phyloP scores from a whole-genome alignment of 2,113 vertebrate species.

The Tiliqua scincoides region DNA sequence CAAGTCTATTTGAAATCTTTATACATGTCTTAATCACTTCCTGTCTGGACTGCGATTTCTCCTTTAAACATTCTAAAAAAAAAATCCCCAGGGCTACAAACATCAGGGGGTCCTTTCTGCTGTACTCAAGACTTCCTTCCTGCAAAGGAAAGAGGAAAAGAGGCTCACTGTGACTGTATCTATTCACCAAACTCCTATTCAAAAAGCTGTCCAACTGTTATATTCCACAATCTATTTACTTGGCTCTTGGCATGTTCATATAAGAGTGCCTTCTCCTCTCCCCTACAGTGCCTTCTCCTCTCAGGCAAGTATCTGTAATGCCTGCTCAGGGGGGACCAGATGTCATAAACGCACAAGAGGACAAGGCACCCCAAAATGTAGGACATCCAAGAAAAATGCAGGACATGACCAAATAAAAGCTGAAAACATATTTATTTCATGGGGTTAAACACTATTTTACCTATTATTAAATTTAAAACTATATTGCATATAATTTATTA shows the following conservation, averaged over 20 bases:
- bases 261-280: not conserved
- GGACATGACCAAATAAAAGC: no score
- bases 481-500: no score
- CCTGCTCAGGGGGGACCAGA: no score
- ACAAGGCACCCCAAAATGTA: no score
- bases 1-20: constrained; percentile 18
- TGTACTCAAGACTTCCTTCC: constrained; percentile 23
- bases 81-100: not conserved
- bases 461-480: no score
- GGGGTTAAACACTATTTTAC: no score
- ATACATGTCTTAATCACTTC: constrained; percentile 6
- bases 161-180: not conserved
- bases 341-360: no score
- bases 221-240: not conserved
- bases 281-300: not conserved
- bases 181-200: not conserved
- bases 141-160: not conserved
- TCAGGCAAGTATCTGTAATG: not conserved
- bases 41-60: constrained; percentile 18
- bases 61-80: not conserved
- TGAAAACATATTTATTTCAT: no score
- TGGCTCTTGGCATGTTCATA: not conserved
- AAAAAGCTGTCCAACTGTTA: not conserved
- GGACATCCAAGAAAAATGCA: no score
- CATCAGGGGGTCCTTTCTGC: not conserved